Evolutionary conservation across 2,797 vertebrate species (phyloP).

Genomic region (Eleutherodactylus coqui): DNA sequence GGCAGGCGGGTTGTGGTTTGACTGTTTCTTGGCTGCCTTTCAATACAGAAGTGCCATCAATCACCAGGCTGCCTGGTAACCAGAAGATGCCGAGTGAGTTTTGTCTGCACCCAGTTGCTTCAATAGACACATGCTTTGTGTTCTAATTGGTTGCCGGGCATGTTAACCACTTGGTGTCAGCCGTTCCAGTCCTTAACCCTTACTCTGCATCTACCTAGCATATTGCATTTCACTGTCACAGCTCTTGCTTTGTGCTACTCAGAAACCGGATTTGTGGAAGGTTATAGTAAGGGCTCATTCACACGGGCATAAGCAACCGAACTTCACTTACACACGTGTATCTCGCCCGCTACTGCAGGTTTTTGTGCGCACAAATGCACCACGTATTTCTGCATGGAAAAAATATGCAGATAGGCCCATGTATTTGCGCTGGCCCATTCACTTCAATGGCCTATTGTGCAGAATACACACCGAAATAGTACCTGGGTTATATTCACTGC

Average conservation of each 20-base stretch:
- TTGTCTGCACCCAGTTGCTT: not conserved
- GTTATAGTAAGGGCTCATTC: too few species aligned
- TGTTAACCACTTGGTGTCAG: not conserved
- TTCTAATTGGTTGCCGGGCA: not conserved
- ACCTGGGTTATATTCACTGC: too few species aligned
- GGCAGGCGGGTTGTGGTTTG: not conserved
- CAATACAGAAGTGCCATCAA: not conserved
- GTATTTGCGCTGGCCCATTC: too few species aligned
- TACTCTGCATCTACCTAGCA: not conserved
- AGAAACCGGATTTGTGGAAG: too few species aligned
- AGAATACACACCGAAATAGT: too few species aligned
- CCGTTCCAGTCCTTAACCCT: not conserved
- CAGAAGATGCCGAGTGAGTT: not conserved
- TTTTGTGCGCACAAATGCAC: too few species aligned
- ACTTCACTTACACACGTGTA: too few species aligned
- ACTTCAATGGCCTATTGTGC: too few species aligned
- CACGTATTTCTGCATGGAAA: too few species aligned
- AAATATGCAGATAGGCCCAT: too few species aligned
- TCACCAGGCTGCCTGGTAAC: not conserved
- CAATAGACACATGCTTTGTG: not conserved
- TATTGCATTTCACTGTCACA: not conserved
- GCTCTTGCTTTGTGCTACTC: not conserved
- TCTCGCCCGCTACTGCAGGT: too few species aligned
- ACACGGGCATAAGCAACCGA: too few species aligned
- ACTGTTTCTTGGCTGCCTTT: not conserved